Base-by-base conservation (phyloP, 2,888 invertebrate species). In the Aleiodes testaceus region DNA sequence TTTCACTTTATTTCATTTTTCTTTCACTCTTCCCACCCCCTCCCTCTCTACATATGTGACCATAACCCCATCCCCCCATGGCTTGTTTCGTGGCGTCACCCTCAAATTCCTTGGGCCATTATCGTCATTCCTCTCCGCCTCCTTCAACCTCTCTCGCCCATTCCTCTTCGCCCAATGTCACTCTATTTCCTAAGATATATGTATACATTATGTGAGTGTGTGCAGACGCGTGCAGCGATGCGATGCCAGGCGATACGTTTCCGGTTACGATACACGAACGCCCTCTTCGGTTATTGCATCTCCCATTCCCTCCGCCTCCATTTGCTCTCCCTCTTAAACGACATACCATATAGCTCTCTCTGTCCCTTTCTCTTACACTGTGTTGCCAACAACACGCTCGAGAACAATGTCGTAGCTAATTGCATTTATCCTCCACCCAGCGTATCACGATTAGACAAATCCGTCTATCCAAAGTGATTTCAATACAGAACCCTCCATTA, bases 31-130 rank as follows among this genome's bases (percentile, higher is more conserved):
- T 76, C 72, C 76, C 5, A 75, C 72, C 75, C 76, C 72, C 76
- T 26, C 76, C 72, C 75, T 74, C 66, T 70, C 75, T 76, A 73
- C 78, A 78, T 74, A 77, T 76, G 78, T 77, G 73, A 68, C 70
- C 75, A 74, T 50, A 63, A 64, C 47, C 66, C 55, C 26, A 64
- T 66, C 67, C 66, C 66, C 49, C 69, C 20, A 30, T 59, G 61
- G 64, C 69, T 52, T 66, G 52, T 72, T 52, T 45, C 66, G 53
- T 45, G 44, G 61, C 66, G 55, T 70, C 65, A 67, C 67, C 70
- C 73, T 70, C 66, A 69, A 75, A 75, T 75, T 75, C 74, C 75
- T 75, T 71, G 69, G 70, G 70, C 75, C 75, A 75, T 75, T 75
- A 75, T 74, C 72, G 70, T 74, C 74, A 66, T 72, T 44, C 64